Percentiles rank a stretch among this genome's conserved stretches.
Evolutionary conservation across 2,888 invertebrate species (phyloP).

Genomic region (Electrophaes corylata): DNA sequence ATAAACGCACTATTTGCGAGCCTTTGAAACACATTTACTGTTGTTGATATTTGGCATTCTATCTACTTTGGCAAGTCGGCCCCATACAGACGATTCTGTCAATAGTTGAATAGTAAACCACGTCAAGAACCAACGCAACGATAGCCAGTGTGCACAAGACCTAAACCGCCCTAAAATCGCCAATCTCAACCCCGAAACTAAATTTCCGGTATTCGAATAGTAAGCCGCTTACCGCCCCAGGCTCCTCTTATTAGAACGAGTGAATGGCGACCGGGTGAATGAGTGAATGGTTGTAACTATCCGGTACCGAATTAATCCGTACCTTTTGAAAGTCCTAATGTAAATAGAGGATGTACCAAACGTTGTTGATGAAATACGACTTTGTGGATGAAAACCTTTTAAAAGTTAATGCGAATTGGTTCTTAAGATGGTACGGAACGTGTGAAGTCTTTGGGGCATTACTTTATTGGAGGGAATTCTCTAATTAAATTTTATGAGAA

Average conservation of each 20-base stretch:
- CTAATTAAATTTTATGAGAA: constrained; percentile 32
- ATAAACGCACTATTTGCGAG: not conserved
- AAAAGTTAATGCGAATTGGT: constrained; percentile 47
- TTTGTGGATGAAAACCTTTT: constrained; percentile 46
- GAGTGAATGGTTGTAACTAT: constrained; percentile 54
- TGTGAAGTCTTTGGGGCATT: constrained; percentile 16
- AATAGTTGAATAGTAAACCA: constrained; percentile 14
- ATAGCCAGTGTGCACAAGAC: constrained; percentile 23
- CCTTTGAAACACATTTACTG: not conserved
- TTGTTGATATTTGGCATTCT: constrained; percentile 2
- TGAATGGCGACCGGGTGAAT: constrained; percentile 56
- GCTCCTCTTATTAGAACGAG: constrained; percentile 56
- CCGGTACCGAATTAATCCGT: constrained; percentile 39
- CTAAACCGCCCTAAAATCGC: constrained; percentile 43
- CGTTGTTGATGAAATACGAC: constrained; percentile 41
- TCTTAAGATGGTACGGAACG: constrained; percentile 14
- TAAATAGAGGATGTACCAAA: constrained; percentile 50
- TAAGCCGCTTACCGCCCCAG: constrained; percentile 64
- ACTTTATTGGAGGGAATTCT: constrained; percentile 14
- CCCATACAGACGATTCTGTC: not conserved
- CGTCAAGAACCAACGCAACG: not conserved
- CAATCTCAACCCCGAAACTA: constrained; percentile 55
- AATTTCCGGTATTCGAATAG: constrained; percentile 58
- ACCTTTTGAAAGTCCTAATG: constrained; percentile 47
- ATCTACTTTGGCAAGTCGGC: not conserved